A percentile compares a stretch with the other conserved stretches of the same genome.
Conservation (phyloP, 1,140 invertebrate genomes). For the Zophobas morio region DNA sequence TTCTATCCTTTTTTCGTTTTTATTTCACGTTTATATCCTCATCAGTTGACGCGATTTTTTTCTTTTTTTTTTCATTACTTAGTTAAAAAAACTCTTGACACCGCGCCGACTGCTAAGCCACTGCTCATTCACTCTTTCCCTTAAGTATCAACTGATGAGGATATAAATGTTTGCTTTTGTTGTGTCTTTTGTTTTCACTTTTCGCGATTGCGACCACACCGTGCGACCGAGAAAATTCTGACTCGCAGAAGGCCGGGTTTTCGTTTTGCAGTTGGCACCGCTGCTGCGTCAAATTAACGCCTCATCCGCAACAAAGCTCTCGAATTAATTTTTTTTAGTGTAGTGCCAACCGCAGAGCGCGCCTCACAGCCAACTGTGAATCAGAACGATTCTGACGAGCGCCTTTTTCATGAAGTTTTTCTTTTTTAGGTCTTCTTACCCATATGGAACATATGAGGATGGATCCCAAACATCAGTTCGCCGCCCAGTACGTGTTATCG, state of each 20-base stretch:
- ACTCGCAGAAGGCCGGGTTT: no score
- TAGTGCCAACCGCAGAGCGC: no score
- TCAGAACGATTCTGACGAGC: not conserved
- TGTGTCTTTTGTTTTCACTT: not conserved
- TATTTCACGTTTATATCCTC: constrained; percentile 28
- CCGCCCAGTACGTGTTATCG: constrained; percentile 92
- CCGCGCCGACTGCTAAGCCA: not conserved
- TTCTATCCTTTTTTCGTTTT: no score
- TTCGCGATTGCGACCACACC: no score
- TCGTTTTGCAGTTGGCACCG: no score
- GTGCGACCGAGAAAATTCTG: no score
- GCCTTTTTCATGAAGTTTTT: not conserved
- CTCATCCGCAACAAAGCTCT: no score
- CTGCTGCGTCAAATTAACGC: no score
- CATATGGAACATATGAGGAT: constrained; percentile 98
- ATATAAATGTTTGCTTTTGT: not conserved
- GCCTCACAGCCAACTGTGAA: no score
- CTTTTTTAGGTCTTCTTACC: constrained; percentile 84
- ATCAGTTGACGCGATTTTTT: constrained; percentile 17
- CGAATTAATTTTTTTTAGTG: no score
- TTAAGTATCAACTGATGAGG: constrained; percentile 20
- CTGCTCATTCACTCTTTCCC: not conserved
- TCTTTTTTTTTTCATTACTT: not conserved
- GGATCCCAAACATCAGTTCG: constrained; percentile 97
- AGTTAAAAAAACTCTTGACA: constrained; percentile 28